Percentiles rank a stretch among this genome's conserved stretches.
Evolutionary conservation across 2,888 invertebrate species (phyloP).

Genomic region (Embidobia sp.): DNA sequence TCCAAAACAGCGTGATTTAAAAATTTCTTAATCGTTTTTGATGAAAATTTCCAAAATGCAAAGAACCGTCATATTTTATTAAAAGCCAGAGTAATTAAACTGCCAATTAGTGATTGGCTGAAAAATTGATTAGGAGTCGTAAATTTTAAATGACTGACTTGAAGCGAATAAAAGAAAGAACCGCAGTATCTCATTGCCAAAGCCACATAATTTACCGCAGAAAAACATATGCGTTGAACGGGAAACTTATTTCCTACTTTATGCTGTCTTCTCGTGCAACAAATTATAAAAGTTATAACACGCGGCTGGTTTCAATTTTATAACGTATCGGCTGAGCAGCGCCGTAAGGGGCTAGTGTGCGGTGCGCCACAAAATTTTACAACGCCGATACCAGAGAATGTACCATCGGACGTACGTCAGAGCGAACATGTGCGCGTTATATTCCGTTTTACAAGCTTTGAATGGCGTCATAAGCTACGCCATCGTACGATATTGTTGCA

Average conservation of each 20-base stretch:
- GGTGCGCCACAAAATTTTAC: conserved; percentile 55
- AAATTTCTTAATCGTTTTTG: too few relatives aligned
- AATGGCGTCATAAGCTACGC: conserved; percentile 41
- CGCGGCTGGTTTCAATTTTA: conserved; percentile 31
- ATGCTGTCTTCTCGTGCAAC: background rate
- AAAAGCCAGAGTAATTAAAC: too few relatives aligned
- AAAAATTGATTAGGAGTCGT: too few relatives aligned
- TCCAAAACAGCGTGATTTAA: too few relatives aligned
- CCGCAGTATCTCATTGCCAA: too few relatives aligned
- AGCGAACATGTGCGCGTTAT: conserved; percentile 43
- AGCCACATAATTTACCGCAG: too few relatives aligned
- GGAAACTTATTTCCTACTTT: conserved; percentile 9
- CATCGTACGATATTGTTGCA: conserved; percentile 40
- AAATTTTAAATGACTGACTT: too few relatives aligned
- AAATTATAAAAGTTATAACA: conserved; percentile 32
- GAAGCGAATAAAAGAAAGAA: too few relatives aligned
- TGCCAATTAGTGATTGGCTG: too few relatives aligned
- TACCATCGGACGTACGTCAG: conserved; percentile 41
- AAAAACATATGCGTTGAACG: too few relatives aligned
- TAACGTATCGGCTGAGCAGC: conserved; percentile 18
- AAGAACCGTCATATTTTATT: too few relatives aligned
- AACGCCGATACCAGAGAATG: conserved; percentile 39
- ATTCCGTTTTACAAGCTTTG: conserved; percentile 45
- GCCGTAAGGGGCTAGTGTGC: conserved; percentile 22
- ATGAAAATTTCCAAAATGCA: too few relatives aligned